These are phyloP conservation scores for Aphelenchoides avenae DNA, from an alignment of 1,140 invertebrate species.

Conservation along the genomic window DNA sequence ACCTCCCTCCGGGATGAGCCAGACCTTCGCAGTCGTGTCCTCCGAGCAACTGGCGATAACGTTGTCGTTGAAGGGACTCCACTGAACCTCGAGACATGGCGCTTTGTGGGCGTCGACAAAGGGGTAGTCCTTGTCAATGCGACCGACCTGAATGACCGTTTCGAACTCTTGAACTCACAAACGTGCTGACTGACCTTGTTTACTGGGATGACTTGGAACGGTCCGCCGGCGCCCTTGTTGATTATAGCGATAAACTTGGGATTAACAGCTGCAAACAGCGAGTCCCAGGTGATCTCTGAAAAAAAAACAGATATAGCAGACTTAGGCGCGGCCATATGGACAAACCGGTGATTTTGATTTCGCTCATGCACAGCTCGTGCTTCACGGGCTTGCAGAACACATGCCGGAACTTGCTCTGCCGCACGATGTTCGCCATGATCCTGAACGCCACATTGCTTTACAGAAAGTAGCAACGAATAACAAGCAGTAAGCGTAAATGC, in stretches of 20 bases:
- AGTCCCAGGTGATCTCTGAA: constrained; percentile 79
- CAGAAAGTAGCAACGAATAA: no score
- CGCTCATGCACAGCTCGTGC: constrained; percentile 96
- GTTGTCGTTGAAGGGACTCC: constrained; percentile 82
- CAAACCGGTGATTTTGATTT: constrained; percentile 94
- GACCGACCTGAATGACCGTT: constrained; percentile 47
- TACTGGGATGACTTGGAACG: constrained; percentile 93
- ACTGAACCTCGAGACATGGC: constrained; percentile 93
- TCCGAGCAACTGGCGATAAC: constrained; percentile 96
- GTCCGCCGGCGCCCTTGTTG: constrained; percentile 94
- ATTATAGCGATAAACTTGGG: constrained; percentile 98
- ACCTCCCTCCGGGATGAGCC: constrained; percentile 90
- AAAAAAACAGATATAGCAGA: no score
- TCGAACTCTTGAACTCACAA: constrained; percentile 6
- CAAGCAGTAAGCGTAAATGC: no score
- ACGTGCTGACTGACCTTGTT: constrained; percentile 83
- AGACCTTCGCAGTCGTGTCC: constrained; percentile 66
- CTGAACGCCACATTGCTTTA: no score
- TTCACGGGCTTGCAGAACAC: constrained; percentile 88
- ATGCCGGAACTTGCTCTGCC: constrained; percentile 47
- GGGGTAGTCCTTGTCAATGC: constrained; percentile 59
- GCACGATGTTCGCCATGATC: constrained; percentile 39
- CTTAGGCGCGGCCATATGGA: no score
- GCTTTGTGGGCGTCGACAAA: constrained; percentile 95
- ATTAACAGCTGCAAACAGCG: constrained; percentile 95